Base-by-base conservation (phyloP, 35 echinoderm and acorn worm species). In the Anneissia japonica region DNA sequence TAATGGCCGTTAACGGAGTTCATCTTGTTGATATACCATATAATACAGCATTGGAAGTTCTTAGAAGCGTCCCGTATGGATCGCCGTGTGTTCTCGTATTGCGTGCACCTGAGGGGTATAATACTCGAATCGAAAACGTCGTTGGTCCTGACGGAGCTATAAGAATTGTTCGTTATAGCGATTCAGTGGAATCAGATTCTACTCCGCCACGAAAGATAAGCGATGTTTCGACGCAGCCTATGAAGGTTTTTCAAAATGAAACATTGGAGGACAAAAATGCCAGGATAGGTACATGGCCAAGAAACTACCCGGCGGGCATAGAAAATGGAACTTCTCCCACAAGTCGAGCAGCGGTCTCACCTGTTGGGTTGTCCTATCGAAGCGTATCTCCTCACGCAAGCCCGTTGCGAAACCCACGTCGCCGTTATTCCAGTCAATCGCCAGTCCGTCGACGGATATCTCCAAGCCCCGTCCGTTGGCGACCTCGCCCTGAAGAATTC, bases 21-120 rank as follows among this genome's bases (percentile, higher is more conserved):
- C 88, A 97, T 81, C 41, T 97, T 10, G 88, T 85, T 23, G 95
- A 97, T 87, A 91, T 97, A 37, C 95, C 95, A 32, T 97, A 97
- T 79, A 93, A 87, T 9, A 97, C 95, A 4, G 95, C 95, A 29
- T 79, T 97, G 32, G 95, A 97, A 56, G 95, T 97, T 12, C 83
- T 97, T 34, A 75, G 95, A 30, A 97, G 95, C 79, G 95, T 97
- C 17, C 95, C 95, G 3, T 91, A 93, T 89, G 95, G 93, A 39
- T 88, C 95, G 1, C 89, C 95, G 36, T 93, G 91, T 34, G 91
- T 97, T 2, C 72, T 97, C 16, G 95, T 97, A 23, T 80, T 97
- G 46, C 77, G 90, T 30, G 95, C 91, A 28, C 95, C 95, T 11
- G 95, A 97, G 9, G 91, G 91, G 0, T 97, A 93, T 37, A 86